Evolutionary conservation across 2,888 invertebrate species (phyloP), one percentile per base, ranked within the genome.

Genomic region (Lamproptera curius): DNA sequence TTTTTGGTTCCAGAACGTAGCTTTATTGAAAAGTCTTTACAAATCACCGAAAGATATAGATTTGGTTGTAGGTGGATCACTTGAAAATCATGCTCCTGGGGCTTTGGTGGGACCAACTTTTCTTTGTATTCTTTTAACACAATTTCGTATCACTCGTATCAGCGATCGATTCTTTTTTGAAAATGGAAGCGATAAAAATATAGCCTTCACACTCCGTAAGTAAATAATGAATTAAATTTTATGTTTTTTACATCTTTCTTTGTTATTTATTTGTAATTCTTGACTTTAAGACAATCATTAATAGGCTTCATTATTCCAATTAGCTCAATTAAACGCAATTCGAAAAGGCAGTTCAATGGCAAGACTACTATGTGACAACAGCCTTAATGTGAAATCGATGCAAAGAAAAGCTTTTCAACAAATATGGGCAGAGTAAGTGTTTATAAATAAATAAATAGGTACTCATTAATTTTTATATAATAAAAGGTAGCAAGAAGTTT

Each of bases 111-210:
- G 95, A 0, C 95, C 95, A 2, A 94, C 95, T 0, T 94, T 94
- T 79, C 88, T 92, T 9, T 94, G 94, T 64, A 92, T 96, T 53
- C 75, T 95, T 9, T 91, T 91, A 0, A 92, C 92, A 65, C 95
- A 95, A 72, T 96, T 95, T 76, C 91, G 89, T 62, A 88, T 92
- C 55, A 91, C 94, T 1, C 90, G 95, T 59, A 91, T 89, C 5
- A 94, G 94, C 1, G 96, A 96, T 77, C 86, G 95, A 46, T 95
- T 89, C 73, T 95, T 93, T 90, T 95, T 90, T 65, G 93, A 92
- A 70, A 89, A 89, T 59, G 88, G 89, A 1, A 77, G 37, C 1
- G 57, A 59, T 4, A n/a, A 36, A 4, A 14, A 43, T 4, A 46
- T 34, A n/a, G 38, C 51, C 1, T 53, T 53, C 16, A 37, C 42